Evolutionary conservation across 2,888 invertebrate genomes (phyloP).

Genomic region (Octodonta nipae): DNA sequence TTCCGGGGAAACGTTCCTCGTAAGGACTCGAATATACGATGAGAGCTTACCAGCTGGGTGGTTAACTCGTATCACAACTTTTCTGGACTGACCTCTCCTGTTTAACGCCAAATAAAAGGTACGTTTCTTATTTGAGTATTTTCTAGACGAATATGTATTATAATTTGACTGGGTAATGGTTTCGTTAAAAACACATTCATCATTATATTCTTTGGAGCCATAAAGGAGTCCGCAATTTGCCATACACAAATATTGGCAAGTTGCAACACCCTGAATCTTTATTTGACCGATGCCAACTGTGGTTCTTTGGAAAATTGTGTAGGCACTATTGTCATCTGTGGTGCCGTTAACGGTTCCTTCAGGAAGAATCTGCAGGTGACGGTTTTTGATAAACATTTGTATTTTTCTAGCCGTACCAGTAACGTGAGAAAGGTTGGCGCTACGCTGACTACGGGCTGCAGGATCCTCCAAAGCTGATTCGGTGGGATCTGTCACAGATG

Average conservation of each 20-base stretch:
- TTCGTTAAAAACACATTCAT: slow-evolving; percentile 74
- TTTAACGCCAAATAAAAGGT: slow-evolving; percentile 67
- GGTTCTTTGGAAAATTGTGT: slow-evolving; percentile 59
- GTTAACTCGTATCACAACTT: slow-evolving; percentile 53
- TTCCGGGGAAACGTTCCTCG: slow-evolving; percentile 43
- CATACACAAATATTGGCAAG: slow-evolving; percentile 81
- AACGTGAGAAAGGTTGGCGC: slow-evolving; percentile 69
- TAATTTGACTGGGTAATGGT: slow-evolving; percentile 72
- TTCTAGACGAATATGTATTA: slow-evolving; percentile 69
- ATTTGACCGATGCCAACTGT: slow-evolving; percentile 66
- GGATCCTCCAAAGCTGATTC: slow-evolving; percentile 22
- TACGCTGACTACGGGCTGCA: slow-evolving; percentile 49
- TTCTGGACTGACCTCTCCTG: slow-evolving; percentile 56
- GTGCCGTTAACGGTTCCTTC: slow-evolving; percentile 79
- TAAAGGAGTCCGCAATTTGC: slow-evolving; percentile 75
- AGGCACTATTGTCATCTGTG: slow-evolving; percentile 63
- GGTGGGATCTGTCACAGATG: too few species aligned
- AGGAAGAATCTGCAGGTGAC: slow-evolving; percentile 67
- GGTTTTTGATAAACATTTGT: slow-evolving; percentile 73
- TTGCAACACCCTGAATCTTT: slow-evolving; percentile 77
- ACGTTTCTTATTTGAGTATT: slow-evolving; percentile 55
- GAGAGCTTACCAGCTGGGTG: slow-evolving; percentile 60
- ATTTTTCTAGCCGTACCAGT: slow-evolving; percentile 68
- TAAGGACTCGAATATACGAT: slow-evolving; percentile 59
- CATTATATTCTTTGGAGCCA: slow-evolving; percentile 72